phyloP scores from a whole-genome alignment of 2,888 invertebrate genomes.

The Pachliopta kotzebuea region DNA sequence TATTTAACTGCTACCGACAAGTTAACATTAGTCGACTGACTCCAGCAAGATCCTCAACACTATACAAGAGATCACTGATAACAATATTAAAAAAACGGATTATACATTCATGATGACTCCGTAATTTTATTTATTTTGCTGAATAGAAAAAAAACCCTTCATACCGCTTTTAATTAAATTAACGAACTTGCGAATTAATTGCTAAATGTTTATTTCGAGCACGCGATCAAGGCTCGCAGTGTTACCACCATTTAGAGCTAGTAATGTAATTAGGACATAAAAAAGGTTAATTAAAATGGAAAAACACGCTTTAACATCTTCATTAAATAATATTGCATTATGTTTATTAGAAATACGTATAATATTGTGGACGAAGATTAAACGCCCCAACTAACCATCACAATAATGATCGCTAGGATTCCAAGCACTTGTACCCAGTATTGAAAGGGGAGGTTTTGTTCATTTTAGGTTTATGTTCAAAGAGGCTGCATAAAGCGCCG shows the following conservation, averaged over 20 bases:
- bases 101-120: background rate
- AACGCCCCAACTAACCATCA: too few species aligned
- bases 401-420: background rate
- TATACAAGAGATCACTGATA: background rate
- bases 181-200: slow-evolving; percentile 44
- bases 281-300: background rate
- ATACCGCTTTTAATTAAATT: slow-evolving; percentile 58
- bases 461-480: slow-evolving; percentile 30
- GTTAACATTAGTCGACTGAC: slow-evolving; percentile 20
- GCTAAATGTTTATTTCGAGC: slow-evolving; percentile 16
- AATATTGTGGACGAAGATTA: too few species aligned
- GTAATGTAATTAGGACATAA: slow-evolving; percentile 11
- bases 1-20: slow-evolving; percentile 54
- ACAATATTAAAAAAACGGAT: background rate
- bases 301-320: too few species aligned
- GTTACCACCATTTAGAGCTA: slow-evolving; percentile 12
- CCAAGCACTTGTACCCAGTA: background rate
- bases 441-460: slow-evolving; percentile 5
- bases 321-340: too few species aligned
- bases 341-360: too few species aligned
- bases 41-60: slow-evolving; percentile 14
- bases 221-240: slow-evolving; percentile 15
- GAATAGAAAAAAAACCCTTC: background rate
- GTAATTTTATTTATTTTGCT: background rate
- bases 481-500: slow-evolving; percentile 60